Base-by-base conservation (phyloP, 2,888 invertebrate genomes). In the Elgonia sp. region DNA sequence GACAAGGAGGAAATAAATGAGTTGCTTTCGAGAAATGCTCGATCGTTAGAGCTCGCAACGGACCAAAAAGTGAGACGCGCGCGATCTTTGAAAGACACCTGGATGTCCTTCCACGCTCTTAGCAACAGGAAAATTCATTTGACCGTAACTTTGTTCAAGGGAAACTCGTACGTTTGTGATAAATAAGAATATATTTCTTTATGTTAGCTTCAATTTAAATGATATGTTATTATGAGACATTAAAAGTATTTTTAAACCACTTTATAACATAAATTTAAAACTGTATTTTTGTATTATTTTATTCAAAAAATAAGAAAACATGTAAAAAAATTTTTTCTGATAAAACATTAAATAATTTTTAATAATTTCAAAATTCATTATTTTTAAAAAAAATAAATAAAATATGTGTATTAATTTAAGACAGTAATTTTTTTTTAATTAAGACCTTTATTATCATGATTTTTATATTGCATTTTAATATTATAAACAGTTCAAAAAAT, bases 111-210 rank as follows among this genome's bases (percentile, higher is more conserved):
- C 67, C 42, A 39, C 20, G 76, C 46, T 75, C 75, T 82, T 75
- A 21, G 84, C 53, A 84, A 72, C 84, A 79, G 73, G 70, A 14
- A 80, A 86, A 81, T 81, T 75, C 75, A 75, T 81, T 81, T 76
- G 60, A 85, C 85, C 80, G 80, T 85, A 79, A 60, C 80, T 69
- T 63, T n/a, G 40, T 70, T 57, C 84, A 84, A 84, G 60, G 70
- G 63, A 76, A 82, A 82, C 63, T 18, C 63, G 60, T 62, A 29
- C 72, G 16, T 50, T 72, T 39, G 40, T 12, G 72, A 53, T 57
- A 67, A 79, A 20, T 60, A 55, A 69, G 57, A 67, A 79, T 69
- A 39, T 40, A 46, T 65, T 77, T 69, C 69, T 69, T 80, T 80
- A 50, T 62, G 62, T 46, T 21, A 40, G 18, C 39, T n/a, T 80